Evolutionary conservation across 2,888 invertebrate genomes (phyloP).

Genomic region (Halocaridina rubra): DNA sequence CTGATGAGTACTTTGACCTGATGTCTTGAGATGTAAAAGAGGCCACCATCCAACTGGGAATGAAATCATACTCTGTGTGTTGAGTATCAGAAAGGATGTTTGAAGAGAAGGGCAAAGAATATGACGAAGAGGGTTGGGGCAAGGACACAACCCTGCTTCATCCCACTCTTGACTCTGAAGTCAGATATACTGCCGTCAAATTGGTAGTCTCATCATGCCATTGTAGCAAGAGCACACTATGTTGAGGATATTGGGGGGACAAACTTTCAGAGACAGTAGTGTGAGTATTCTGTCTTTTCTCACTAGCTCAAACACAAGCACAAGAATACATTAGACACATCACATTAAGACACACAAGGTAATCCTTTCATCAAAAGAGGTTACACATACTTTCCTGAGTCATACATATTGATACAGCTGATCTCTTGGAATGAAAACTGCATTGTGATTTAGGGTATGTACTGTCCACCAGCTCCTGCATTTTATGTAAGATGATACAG

Average conservation of each 20-base stretch:
- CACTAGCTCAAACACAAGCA: conserved; percentile 32
- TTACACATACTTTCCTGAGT: background rate
- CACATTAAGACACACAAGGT: background rate
- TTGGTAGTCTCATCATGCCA: background rate
- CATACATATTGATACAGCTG: background rate
- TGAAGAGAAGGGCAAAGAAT: no score
- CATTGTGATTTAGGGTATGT: conserved; percentile 25
- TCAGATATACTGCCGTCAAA: background rate
- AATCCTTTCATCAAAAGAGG: background rate
- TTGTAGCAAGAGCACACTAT: background rate
- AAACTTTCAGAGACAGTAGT: background rate
- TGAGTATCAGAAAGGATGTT: background rate
- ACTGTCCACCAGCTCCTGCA: conserved; percentile 1
- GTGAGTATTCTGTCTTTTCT: background rate
- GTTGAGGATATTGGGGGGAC: background rate
- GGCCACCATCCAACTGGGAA: background rate
- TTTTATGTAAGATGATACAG: background rate
- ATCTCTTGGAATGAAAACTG: background rate
- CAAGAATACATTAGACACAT: conserved; percentile 13
- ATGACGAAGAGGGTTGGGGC: conserved; percentile 19
- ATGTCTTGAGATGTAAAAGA: conserved; percentile 15
- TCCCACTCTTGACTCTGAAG: background rate
- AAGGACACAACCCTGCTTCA: conserved; percentile 29
- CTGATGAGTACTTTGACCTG: background rate
- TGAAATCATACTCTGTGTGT: conserved; percentile 1